These are phyloP conservation scores for Dromiciops gliroides DNA, from an alignment of 2,113 vertebrate genomes.

Conservation along the genomic window DNA sequence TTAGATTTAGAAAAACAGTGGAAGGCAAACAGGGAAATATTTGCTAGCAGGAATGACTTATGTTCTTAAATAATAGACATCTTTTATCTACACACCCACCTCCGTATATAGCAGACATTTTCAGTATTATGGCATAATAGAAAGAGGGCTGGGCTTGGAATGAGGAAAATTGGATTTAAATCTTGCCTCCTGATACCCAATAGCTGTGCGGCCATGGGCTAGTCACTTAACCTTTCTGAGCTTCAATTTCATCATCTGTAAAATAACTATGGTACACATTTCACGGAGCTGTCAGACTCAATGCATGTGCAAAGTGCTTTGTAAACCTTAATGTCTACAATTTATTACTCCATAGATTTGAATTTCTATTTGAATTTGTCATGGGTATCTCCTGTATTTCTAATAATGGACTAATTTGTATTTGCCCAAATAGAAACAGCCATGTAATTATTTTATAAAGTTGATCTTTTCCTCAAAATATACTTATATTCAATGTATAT, in stretches of 20 bases:
- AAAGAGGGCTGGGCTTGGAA: background rate
- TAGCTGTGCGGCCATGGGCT: background rate
- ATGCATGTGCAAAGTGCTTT: background rate
- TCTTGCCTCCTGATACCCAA: background rate
- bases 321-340: background rate
- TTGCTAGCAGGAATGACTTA: conserved; percentile 33
- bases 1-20: conserved; percentile 38
- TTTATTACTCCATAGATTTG: background rate
- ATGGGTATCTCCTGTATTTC: background rate
- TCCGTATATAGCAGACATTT: background rate
- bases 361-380: too few species aligned
- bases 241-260: background rate
- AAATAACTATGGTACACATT: background rate
- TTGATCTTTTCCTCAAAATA: background rate
- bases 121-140: background rate
- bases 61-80: conserved; percentile 14
- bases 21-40: conserved; percentile 19
- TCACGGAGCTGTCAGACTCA: background rate
- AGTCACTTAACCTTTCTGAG: background rate
- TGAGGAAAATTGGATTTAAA: background rate
- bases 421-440: background rate
- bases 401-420: background rate
- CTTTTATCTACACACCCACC: background rate
- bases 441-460: background rate
- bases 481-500: background rate